Percentiles rank a stretch among this genome's conserved stretches.
These are phyloP conservation scores for Beaufortia kweichowensis DNA, from an alignment of 2,113 vertebrate species.

Conservation along the genomic window DNA sequence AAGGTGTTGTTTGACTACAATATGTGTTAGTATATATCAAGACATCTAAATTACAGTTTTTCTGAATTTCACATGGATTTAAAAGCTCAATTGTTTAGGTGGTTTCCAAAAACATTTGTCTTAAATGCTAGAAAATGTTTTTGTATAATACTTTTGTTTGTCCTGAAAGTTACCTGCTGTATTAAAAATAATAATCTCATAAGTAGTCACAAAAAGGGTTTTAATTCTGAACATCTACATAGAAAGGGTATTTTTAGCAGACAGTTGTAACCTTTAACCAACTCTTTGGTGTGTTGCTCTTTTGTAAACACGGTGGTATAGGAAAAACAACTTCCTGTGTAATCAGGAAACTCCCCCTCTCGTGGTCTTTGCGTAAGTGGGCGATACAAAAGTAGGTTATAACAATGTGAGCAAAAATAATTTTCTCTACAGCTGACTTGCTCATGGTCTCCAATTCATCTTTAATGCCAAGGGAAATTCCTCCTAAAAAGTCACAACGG, in stretches of 20 bases:
- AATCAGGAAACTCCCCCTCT: constrained; percentile 51
- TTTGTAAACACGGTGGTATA: constrained; percentile 11
- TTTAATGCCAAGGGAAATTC: constrained; percentile 41
- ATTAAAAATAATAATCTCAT: background rate
- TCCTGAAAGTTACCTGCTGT: constrained; percentile 1
- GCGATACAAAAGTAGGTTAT: constrained; percentile 34
- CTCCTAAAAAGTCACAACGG: constrained; percentile 19
- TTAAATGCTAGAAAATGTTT: background rate
- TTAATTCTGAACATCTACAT: background rate
- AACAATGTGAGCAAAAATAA: constrained; percentile 42
- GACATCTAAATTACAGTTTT: no score
- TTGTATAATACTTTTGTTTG: background rate
- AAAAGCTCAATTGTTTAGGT: no score
- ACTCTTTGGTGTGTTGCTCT: constrained; percentile 5
- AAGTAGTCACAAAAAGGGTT: background rate
- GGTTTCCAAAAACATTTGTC: no score
- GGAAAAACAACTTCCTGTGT: constrained; percentile 44
- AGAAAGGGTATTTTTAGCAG: constrained; percentile 14
- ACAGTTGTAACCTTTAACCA: background rate
- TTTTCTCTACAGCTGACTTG: constrained; percentile 40
- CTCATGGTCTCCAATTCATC: constrained; percentile 6
- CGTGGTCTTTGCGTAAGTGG: constrained; percentile 24
- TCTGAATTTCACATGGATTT: no score
- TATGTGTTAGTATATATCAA: no score
- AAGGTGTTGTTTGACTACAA: no score